A percentile compares a stretch with the other conserved stretches of the same genome.
Conservation (phyloP, 2,113 vertebrate genomes). For the Sinocyclocheilus grahami region DNA sequence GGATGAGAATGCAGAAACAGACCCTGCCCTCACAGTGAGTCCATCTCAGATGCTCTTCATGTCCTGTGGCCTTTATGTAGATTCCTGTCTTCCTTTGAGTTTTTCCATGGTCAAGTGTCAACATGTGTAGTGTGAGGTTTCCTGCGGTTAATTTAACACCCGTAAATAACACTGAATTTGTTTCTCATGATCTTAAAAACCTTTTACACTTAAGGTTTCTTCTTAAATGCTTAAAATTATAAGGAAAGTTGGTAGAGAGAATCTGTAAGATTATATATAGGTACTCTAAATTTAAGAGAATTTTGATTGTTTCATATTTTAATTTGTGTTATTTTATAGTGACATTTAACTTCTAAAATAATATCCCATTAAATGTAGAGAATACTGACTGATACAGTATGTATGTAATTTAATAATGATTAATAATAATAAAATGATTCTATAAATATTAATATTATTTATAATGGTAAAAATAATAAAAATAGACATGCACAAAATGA, state of each 20-base stretch:
- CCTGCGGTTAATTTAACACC: not conserved
- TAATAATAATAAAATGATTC: too few relatives aligned
- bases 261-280: too few relatives aligned
- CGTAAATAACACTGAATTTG: not conserved
- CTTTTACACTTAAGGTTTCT: not conserved
- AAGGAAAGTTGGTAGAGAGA: not conserved
- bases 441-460: too few relatives aligned
- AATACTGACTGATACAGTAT: too few relatives aligned
- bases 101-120: not conserved
- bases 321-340: too few relatives aligned
- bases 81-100: too few relatives aligned
- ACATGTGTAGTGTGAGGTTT: not conserved
- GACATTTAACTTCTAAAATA: too few relatives aligned
- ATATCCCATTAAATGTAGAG: too few relatives aligned
- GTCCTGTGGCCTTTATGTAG: not conserved
- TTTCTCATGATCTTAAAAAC: not conserved
- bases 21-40: constrained; percentile 90
- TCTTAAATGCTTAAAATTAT: not conserved
- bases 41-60: not conserved
- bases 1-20: constrained; percentile 91
- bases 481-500: too few relatives aligned
- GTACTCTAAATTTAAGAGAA: not conserved
- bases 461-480: too few relatives aligned
- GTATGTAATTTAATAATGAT: too few relatives aligned
- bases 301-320: not conserved